Percentiles rank a stretch among this genome's conserved stretches.
These are phyloP conservation scores for Orgyia antiqua DNA, from an alignment of 2,888 invertebrate genomes.

Conservation along the genomic window DNA sequence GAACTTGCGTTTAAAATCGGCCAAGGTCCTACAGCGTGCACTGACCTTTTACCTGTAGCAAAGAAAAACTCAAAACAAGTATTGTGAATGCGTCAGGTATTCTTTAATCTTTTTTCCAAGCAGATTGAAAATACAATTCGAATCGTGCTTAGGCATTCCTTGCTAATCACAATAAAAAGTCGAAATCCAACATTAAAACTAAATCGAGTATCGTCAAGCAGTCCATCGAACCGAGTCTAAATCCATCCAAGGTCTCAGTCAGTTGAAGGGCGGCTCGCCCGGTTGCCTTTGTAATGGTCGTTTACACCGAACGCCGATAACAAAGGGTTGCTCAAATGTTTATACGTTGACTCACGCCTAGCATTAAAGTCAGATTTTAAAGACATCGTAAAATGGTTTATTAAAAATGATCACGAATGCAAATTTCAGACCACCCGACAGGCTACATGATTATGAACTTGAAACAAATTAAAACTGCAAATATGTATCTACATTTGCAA, in stretches of 20 bases:
- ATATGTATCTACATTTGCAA: slow-evolving; percentile 24
- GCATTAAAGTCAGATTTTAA: slow-evolving; percentile 25
- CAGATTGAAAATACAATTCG: slow-evolving; percentile 30
- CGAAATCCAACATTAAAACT: slow-evolving; percentile 54
- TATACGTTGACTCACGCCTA: slow-evolving; percentile 57
- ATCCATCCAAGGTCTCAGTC: slow-evolving; percentile 72
- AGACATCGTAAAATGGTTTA: slow-evolving; percentile 22
- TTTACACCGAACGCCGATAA: slow-evolving; percentile 66
- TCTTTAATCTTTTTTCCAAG: slow-evolving; percentile 27
- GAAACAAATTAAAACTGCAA: slow-evolving; percentile 39
- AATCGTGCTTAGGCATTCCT: slow-evolving; percentile 52
- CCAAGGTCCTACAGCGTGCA: slow-evolving; percentile 66
- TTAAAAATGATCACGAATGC: slow-evolving; percentile 19
- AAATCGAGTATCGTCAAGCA: slow-evolving; percentile 56
- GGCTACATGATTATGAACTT: slow-evolving; percentile 33
- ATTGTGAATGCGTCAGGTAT: slow-evolving; percentile 25
- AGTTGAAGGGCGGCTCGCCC: slow-evolving; percentile 73
- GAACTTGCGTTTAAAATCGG: slow-evolving; percentile 72
- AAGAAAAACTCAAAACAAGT: slow-evolving; percentile 30
- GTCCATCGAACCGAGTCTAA: slow-evolving; percentile 73
- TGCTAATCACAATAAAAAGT: slow-evolving; percentile 54
- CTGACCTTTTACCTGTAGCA: slow-evolving; percentile 45
- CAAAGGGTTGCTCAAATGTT: slow-evolving; percentile 63
- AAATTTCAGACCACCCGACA: slow-evolving; percentile 53
- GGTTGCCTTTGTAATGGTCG: slow-evolving; percentile 64